These are phyloP conservation scores for Colletes collaris DNA, from an alignment of 2,888 invertebrate species.

Conservation along the genomic window DNA sequence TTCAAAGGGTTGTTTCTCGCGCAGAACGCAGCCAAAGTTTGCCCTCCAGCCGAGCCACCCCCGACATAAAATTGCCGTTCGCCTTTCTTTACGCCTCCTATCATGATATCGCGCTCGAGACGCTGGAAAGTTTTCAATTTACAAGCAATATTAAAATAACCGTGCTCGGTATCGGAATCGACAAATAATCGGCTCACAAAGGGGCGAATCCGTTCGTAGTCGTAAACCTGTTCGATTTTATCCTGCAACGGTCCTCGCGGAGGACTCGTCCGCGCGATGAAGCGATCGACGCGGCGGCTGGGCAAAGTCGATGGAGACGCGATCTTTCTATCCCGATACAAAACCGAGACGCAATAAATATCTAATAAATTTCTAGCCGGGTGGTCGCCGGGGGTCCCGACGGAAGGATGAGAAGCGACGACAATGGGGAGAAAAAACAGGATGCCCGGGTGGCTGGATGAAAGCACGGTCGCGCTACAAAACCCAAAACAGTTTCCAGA, in stretches of 20 bases:
- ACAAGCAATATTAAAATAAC: no score
- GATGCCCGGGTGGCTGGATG: conserved; percentile 59
- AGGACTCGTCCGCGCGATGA: background rate
- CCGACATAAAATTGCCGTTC: background rate
- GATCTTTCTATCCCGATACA: conserved; percentile 70
- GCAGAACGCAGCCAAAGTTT: background rate
- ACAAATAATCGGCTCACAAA: no score
- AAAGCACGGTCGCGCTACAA: conserved; percentile 77
- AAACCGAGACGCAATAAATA: conserved; percentile 81
- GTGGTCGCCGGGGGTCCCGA: conserved; percentile 68
- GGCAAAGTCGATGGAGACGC: conserved; percentile 28
- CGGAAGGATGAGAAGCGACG: conserved; percentile 55
- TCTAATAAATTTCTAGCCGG: conserved; percentile 82
- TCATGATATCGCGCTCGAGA: no score
- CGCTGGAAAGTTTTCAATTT: no score
- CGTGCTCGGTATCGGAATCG: no score
- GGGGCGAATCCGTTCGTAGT: no score
- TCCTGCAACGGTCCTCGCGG: background rate
- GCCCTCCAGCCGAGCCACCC: background rate
- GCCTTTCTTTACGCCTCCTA: background rate
- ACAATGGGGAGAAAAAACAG: conserved; percentile 44
- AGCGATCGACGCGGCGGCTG: conserved; percentile 22
- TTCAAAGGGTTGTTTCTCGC: background rate
- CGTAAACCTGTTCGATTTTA: no score
- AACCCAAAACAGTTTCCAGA: conserved; percentile 82